A percentile compares a stretch with the other conserved stretches of the same genome.
phyloP scores from a whole-genome alignment of 2,888 invertebrate species.

The Venusia cambrica region DNA sequence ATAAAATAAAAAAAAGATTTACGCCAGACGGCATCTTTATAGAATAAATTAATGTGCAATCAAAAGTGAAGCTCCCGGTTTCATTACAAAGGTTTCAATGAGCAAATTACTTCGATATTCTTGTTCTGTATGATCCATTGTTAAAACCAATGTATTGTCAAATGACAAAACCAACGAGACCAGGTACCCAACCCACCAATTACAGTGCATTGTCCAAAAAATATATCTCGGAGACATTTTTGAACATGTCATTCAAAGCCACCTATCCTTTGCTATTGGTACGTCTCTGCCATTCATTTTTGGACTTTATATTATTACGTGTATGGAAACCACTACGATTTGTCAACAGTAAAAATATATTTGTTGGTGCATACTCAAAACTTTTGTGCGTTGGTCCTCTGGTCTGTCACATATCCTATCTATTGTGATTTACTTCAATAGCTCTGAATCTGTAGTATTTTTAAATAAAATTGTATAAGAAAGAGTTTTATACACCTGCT shows the following conservation, averaged over 20 bases:
- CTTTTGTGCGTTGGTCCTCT: constrained; percentile 70
- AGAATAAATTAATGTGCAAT: constrained; percentile 25
- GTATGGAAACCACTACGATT: constrained; percentile 11
- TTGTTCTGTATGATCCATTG: constrained; percentile 56
- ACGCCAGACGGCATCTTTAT: too few relatives aligned
- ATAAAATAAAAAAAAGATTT: too few relatives aligned
- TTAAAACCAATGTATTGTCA: constrained; percentile 62
- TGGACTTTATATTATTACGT: constrained; percentile 28
- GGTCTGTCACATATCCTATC: constrained; percentile 77
- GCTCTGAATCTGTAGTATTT: constrained; percentile 56
- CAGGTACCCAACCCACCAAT: constrained; percentile 81
- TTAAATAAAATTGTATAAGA: constrained; percentile 47
- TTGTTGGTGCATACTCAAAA: constrained; percentile 55
- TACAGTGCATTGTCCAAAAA: constrained; percentile 70
- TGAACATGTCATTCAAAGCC: constrained; percentile 70
- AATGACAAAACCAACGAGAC: constrained; percentile 67
- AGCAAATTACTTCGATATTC: constrained; percentile 68
- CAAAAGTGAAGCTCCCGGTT: constrained; percentile 40
- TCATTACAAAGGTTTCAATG: constrained; percentile 52
- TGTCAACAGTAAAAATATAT: constrained; percentile 20
- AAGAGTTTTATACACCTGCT: constrained; percentile 73
- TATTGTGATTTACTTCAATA: constrained; percentile 71
- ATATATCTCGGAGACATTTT: constrained; percentile 74
- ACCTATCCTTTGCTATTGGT: constrained; percentile 15
- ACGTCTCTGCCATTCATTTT: constrained; percentile 28